Percentiles rank a stretch among this genome's conserved stretches.
Evolutionary conservation across 2,797 vertebrate genomes (phyloP).

Genomic region (Lutra lutra): DNA sequence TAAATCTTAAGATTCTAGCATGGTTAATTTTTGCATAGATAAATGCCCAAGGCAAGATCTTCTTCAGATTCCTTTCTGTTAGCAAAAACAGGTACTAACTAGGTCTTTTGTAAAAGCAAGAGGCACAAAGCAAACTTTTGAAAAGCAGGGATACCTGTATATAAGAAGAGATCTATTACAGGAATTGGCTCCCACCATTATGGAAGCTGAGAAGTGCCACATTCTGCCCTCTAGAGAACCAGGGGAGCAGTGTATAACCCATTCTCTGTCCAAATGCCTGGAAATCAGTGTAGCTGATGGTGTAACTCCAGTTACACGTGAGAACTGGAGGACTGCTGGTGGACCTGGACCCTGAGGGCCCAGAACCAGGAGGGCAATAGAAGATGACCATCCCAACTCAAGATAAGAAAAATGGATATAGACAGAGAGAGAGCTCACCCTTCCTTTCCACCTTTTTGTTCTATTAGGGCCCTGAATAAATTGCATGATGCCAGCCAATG

Average conservation of each 20-base stretch:
- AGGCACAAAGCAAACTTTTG: not conserved
- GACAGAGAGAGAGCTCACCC: not conserved
- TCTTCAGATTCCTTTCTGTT: not conserved
- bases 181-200: not conserved
- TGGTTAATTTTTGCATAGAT: not conserved
- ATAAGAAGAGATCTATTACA: not conserved
- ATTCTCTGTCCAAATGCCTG: not conserved
- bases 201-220: not conserved
- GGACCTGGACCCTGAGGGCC: not conserved
- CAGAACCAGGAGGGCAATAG: not conserved
- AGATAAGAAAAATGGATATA: not conserved
- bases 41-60: not conserved
- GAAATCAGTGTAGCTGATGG: not conserved
- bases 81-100: not conserved
- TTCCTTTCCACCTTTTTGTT: not conserved
- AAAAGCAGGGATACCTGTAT: not conserved
- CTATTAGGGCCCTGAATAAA: not conserved
- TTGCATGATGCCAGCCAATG: not conserved
- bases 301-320: not conserved
- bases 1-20: not conserved
- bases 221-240: not conserved
- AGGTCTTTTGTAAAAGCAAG: not conserved
- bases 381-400: not conserved
- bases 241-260: not conserved
- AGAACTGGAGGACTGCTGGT: not conserved